Conservation (phyloP, 2,888 invertebrate species). For the Lissocephala sabroskyi region DNA sequence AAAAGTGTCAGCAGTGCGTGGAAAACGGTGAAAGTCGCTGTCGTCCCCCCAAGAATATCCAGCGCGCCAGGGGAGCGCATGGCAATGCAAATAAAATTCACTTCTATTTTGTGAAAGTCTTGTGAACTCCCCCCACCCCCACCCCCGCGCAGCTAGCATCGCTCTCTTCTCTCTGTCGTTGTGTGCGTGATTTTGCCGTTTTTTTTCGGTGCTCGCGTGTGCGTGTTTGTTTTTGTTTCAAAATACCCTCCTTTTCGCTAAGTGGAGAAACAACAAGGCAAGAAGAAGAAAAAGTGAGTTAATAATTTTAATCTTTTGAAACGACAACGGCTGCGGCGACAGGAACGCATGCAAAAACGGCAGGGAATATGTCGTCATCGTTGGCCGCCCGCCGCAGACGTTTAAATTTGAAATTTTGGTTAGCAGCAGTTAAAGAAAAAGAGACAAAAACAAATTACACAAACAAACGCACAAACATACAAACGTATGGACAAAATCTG, state of each 20-base stretch:
- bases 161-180: neutral
- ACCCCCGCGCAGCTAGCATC: no score
- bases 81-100: conserved; percentile 25
- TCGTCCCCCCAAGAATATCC: conserved; percentile 20
- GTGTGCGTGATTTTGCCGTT: neutral
- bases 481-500: no score
- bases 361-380: conserved; percentile 1
- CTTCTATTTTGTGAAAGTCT: neutral
- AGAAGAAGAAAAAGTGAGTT: conserved; percentile 2
- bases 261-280: neutral
- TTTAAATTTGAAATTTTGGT: neutral
- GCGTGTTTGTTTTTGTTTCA: neutral
- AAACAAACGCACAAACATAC: no score
- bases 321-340: neutral
- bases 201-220: neutral
- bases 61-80: no score
- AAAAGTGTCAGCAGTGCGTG: conserved; percentile 29
- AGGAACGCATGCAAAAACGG: neutral
- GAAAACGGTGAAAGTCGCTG: conserved; percentile 51
- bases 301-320: neutral
- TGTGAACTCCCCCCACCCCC: neutral
- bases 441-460: neutral
- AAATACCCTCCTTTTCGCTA: neutral
- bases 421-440: neutral
- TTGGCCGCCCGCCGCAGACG: no score